Evolutionary conservation across 2,797 vertebrate species (phyloP).

Genomic region (Apogon talboti): DNA sequence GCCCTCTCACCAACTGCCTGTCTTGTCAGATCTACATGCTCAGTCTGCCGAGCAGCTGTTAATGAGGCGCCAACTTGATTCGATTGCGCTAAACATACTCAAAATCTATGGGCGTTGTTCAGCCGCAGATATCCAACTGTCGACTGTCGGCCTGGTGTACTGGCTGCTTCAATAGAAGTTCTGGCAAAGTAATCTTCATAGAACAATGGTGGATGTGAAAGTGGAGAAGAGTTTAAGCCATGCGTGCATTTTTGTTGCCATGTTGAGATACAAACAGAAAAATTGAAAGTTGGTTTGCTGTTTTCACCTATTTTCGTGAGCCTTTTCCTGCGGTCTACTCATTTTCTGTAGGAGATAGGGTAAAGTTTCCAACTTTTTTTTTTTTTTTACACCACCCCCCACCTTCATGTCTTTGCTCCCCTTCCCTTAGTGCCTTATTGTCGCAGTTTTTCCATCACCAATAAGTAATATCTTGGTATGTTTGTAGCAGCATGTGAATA

Average conservation of each 20-base stretch:
- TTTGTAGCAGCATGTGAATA: constrained; percentile 14
- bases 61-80: constrained; percentile 35
- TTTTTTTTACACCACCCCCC: neutral
- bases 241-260: constrained; percentile 38
- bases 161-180: constrained; percentile 47
- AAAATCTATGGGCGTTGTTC: constrained; percentile 46
- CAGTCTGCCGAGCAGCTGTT: constrained; percentile 42
- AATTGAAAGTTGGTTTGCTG: constrained; percentile 1
- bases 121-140: constrained; percentile 30
- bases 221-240: constrained; percentile 61
- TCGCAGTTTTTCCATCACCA: constrained; percentile 1
- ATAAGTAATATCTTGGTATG: neutral
- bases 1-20: neutral
- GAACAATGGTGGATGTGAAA: constrained; percentile 67
- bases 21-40: constrained; percentile 14
- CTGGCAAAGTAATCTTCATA: constrained; percentile 63
- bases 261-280: constrained; percentile 18
- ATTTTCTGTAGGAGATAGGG: constrained; percentile 2
- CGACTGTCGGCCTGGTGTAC: constrained; percentile 35
- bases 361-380: constrained; percentile 2
- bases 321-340: neutral
- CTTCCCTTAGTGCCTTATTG: neutral
- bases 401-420: neutral
- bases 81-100: constrained; percentile 58
- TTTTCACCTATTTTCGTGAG: no score